These are phyloP conservation scores for Ctenicera cuprea DNA, from an alignment of 2,888 invertebrate species.

Conservation along the genomic window DNA sequence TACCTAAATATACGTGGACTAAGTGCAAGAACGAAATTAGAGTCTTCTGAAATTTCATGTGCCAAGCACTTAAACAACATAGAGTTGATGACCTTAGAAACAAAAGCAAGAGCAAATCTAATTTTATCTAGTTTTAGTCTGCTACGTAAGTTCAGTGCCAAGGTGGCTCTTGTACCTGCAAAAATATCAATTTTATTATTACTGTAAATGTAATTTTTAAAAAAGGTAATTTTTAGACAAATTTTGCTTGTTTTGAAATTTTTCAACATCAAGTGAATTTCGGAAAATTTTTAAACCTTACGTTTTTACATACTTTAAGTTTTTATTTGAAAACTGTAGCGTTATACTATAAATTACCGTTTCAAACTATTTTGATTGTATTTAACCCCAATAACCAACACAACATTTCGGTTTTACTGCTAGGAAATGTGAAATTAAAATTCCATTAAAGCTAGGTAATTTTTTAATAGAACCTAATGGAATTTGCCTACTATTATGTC, in stretches of 20 bases:
- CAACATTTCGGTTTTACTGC: not conserved
- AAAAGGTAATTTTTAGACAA: too few species aligned
- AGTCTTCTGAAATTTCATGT: not conserved
- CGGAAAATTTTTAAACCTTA: too few species aligned
- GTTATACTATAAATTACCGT: too few species aligned
- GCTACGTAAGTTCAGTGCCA: not conserved
- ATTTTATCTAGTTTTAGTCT: not conserved
- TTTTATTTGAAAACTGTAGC: too few species aligned
- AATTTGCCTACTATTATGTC: too few species aligned
- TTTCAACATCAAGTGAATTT: too few species aligned
- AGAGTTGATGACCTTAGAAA: conserved; percentile 10
- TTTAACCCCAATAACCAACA: too few species aligned
- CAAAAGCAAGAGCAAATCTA: conserved; percentile 12
- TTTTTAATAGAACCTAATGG: too few species aligned
- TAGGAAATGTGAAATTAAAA: not conserved
- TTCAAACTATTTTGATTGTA: too few species aligned
- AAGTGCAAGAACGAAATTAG: not conserved
- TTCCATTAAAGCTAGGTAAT: not conserved
- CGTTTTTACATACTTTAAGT: too few species aligned
- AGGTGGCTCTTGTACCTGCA: not conserved
- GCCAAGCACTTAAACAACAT: conserved; percentile 1
- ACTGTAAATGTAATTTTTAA: too few species aligned
- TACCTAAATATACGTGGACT: not conserved
- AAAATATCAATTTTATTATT: not conserved
- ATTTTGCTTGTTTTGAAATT: too few species aligned